phyloP scores from a whole-genome alignment of 2,888 invertebrate genomes.

The Phytoseiulus persimilis region DNA sequence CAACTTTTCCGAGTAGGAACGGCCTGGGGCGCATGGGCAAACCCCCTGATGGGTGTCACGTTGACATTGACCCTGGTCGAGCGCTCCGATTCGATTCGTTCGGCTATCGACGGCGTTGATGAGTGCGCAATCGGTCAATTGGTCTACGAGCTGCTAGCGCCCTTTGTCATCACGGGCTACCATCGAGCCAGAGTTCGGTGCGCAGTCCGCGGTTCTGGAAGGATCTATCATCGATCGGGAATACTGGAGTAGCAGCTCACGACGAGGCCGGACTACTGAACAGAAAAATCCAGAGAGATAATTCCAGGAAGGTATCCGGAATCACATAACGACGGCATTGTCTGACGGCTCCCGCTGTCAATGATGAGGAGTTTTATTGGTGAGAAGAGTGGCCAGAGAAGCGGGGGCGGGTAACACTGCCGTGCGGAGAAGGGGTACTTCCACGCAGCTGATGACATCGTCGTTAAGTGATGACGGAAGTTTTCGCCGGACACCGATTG shows the following conservation, averaged over 20 bases:
- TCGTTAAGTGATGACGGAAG: neutral
- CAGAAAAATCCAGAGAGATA: neutral
- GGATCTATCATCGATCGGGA: neutral
- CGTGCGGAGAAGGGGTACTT: neutral
- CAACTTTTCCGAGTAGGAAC: too few species aligned
- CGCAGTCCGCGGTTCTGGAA: neutral
- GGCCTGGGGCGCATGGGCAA: too few species aligned
- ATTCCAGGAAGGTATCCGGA: neutral
- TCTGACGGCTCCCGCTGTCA: neutral
- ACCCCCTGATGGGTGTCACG: too few species aligned
- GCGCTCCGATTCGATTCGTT: too few species aligned
- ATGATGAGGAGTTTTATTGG: neutral
- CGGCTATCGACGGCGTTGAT: too few species aligned
- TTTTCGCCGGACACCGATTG: neutral
- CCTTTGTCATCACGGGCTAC: too few species aligned
- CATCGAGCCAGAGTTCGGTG: too few species aligned
- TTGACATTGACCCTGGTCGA: too few species aligned
- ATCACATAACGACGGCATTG: neutral
- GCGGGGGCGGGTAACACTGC: neutral
- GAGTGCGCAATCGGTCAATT: too few species aligned
- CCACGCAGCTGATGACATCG: neutral
- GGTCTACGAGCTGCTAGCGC: too few species aligned
- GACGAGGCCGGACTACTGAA: neutral
- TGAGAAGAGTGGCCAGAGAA: neutral
- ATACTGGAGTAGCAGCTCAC: neutral